Evolutionary conservation across 2,888 invertebrate genomes (phyloP), one percentile per base, ranked within the genome.

Genomic region (Tenthredo scrophulariae): DNA sequence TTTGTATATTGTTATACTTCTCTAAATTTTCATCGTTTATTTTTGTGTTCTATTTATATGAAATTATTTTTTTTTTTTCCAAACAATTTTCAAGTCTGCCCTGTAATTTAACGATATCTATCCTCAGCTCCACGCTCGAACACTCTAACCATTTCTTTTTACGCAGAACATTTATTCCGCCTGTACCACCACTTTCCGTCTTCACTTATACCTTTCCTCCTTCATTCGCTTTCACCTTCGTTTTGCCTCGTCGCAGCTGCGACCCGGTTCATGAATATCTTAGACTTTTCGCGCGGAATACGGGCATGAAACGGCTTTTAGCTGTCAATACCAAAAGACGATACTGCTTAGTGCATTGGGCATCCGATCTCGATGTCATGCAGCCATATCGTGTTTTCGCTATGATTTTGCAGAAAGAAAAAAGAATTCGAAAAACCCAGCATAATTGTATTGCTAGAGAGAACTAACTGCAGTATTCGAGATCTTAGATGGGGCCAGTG

Each of bases 151-250:
- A 29, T 50, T 46, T 26, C 50, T 75, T 75, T 50, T 50, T 75
- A 50, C 75, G 75, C 75, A 29, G 50, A 75, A 75, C 75, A 75
- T 75, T 75, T 43, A 26, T 75, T 75, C 50, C 9, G 50, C 46
- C 75, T 13, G 15, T 50, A 75, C 75, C 22, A 26, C 26, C 46
- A 46, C 26, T 22, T 72, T 72, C 22, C 37, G 67, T 2, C 37
- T 40, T 37, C 5, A 40, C 70, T n/a, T 37, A 26, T 67, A 67
- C 67, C 67, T 46, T 33, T 33, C 33, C n/a, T n/a, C 13, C 37
- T 10, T 9, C 22, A 13, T 40, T 40, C 22, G n/a, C 74, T 46
- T 46, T 13, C 46, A 46, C 15, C 46, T 22, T 9, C 13, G 9
- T 46, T 46, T 46, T 18, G 1, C 15, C 43, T 22, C 75, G n/a